These are phyloP conservation scores for Anableps anableps DNA, from an alignment of 2,797 vertebrate genomes.

Conservation along the genomic window DNA sequence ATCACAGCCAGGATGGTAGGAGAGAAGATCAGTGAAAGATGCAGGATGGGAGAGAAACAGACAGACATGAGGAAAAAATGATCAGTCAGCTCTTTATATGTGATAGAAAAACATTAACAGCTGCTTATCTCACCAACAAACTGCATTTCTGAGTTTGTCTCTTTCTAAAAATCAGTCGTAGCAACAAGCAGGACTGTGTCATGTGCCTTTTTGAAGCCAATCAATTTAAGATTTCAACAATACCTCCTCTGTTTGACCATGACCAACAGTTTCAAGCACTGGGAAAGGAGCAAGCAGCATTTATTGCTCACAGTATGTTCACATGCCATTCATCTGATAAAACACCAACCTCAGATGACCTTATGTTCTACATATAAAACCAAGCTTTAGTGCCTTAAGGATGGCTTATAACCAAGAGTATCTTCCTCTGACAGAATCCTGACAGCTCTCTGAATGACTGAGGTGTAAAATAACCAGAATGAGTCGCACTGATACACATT, in stretches of 20 bases:
- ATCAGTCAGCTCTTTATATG: neutral
- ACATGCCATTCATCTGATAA: neutral
- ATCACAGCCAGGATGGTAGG: neutral
- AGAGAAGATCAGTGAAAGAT: neutral
- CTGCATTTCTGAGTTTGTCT: neutral
- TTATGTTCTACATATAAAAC: neutral
- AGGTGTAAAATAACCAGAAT: slow-evolving; percentile 25
- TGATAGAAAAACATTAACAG: neutral
- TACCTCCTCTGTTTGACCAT: neutral
- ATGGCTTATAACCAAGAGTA: too few relatives aligned
- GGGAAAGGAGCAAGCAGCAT: neutral
- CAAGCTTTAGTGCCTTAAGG: neutral
- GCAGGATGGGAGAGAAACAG: neutral
- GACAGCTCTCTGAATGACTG: slow-evolving; percentile 2
- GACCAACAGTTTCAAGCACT: neutral
- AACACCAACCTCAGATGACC: neutral
- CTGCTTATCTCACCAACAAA: neutral
- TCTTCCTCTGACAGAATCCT: neutral
- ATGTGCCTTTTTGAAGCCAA: slow-evolving; percentile 1
- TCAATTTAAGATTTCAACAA: slow-evolving; percentile 4
- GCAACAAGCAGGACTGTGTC: neutral
- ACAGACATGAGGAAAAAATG: neutral
- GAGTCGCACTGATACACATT: too few relatives aligned
- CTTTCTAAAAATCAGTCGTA: neutral
- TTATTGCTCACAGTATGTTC: neutral